phyloP scores from a whole-genome alignment of 1,140 invertebrate genomes.

The Thaumatotibia leucotreta region DNA sequence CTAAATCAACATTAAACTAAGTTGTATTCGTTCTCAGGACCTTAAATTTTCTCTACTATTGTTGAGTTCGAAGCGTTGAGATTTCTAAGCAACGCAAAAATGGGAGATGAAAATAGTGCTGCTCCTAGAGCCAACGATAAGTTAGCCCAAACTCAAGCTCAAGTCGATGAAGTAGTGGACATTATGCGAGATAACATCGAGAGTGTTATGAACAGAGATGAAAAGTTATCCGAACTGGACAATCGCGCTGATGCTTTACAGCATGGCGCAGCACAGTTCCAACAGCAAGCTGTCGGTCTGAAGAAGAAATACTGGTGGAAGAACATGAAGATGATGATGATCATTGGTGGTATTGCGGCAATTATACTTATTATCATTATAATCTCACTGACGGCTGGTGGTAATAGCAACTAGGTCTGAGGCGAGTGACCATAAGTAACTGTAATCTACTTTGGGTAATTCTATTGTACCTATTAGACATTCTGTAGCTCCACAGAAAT shows the following conservation, averaged over 20 bases:
- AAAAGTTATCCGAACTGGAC: conserved; percentile 97
- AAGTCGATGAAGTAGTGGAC: conserved; percentile 98
- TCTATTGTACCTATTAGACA: no score
- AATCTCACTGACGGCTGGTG: conserved; percentile 65
- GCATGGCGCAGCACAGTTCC: conserved; percentile 90
- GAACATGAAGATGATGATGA: conserved; percentile 98
- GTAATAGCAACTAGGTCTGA: neutral
- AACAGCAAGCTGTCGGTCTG: conserved; percentile 95
- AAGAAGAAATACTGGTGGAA: conserved; percentile 98
- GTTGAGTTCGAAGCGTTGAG: neutral
- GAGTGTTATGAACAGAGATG: conserved; percentile 98
- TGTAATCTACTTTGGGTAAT: neutral
- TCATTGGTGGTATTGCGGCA: conserved; percentile 89
- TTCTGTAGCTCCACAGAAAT: no score
- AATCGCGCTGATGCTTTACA: conserved; percentile 97
- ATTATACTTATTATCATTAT: conserved; percentile 92
- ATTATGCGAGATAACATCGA: conserved; percentile 99
- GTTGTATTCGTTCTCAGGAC: neutral
- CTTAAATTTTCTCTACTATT: neutral
- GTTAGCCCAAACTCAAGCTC: conserved; percentile 96
- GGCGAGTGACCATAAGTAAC: no score
- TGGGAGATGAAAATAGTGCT: conserved; percentile 72
- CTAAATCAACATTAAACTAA: no score
- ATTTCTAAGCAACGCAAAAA: conserved; percentile 32
- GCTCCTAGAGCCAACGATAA: conserved; percentile 76